A percentile compares a stretch with the other conserved stretches of the same genome.
Conservation (phyloP, 2,797 vertebrate genomes). For the Notolabrus celidotus region DNA sequence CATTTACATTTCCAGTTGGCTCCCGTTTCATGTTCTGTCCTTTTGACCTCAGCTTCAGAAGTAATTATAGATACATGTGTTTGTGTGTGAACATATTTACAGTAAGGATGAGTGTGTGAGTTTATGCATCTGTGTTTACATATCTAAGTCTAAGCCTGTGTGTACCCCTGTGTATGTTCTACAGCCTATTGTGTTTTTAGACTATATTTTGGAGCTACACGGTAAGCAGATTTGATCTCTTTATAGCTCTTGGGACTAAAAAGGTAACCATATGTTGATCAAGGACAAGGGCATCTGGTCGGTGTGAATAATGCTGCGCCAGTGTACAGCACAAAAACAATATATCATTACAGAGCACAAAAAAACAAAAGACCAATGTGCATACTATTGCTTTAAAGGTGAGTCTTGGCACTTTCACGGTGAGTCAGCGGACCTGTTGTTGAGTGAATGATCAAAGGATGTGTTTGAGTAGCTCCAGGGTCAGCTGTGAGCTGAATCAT, state of each 20-base stretch:
- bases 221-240: conserved; percentile 35
- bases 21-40: conserved; percentile 16
- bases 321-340: conserved; percentile 8
- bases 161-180: neutral
- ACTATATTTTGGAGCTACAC: conserved; percentile 24
- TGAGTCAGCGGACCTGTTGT: neutral
- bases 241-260: conserved; percentile 4
- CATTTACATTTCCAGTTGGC: conserved; percentile 16
- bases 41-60: conserved; percentile 23
- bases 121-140: conserved; percentile 19
- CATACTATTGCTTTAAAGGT: neutral
- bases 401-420: neutral
- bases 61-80: conserved; percentile 8
- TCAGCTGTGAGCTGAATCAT: conserved; percentile 24
- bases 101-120: neutral
- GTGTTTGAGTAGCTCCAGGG: conserved; percentile 15
- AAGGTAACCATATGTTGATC: conserved; percentile 34
- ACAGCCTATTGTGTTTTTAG: conserved; percentile 6
- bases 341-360: conserved; percentile 9
- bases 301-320: conserved; percentile 55
- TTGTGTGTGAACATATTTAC: neutral
- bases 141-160: conserved; percentile 13
- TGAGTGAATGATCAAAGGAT: conserved; percentile 22
- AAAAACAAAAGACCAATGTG: conserved; percentile 1
- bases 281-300: conserved; percentile 51